Base-by-base conservation (phyloP, 2,888 invertebrate species). In the Latrodectus elegans region DNA sequence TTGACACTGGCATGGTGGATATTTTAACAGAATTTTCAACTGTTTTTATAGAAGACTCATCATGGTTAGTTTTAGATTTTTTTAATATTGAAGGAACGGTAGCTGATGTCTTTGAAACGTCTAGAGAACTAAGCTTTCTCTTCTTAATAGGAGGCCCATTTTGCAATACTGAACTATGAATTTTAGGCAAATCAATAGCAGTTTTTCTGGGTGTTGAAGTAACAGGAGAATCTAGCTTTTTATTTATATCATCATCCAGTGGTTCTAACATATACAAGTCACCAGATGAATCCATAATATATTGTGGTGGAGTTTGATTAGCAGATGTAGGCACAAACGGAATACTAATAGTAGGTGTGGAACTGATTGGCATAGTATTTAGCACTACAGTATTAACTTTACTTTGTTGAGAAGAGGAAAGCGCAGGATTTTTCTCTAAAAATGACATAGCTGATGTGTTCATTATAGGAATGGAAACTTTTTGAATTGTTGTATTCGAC, bases 221-320 rank as follows among this genome's bases (percentile, higher is more conserved):
- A 60, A 60, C 11, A n/a, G 60, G 60, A 6, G 60, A 15, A 9
- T 12, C n/a, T 4, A 15, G 9, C 10, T 60, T 60, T 60, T 60
- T 60, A 60, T 26, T 52, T 14, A 52, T 52, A 82, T 38, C 55
- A 55, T 77, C 74, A 10, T 76, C 81, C 12, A 86, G 22, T 10
- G 86, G 86, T 38, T 86, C 81, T 15, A 86, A 17, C 68, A 81
- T 76, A 26, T 67, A 86, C 10, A 86, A 12, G 22, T 81, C 86
- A 53, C 81, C 86, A 70, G 81, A 72, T 11, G 79, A 79, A n/a
- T 79, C 84, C 49, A 84, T 79, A 6, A 79, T 17, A 15, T 73
- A 71, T 12, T 78, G 14, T 14, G 73, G 51, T n/a, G 72, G 67
- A 15, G 71, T 77, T 8, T 72, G 67, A 49, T n/a, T 51, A 11